phyloP scores from a whole-genome alignment of 2,113 vertebrate genomes.

The Stegostoma tigrinum region DNA sequence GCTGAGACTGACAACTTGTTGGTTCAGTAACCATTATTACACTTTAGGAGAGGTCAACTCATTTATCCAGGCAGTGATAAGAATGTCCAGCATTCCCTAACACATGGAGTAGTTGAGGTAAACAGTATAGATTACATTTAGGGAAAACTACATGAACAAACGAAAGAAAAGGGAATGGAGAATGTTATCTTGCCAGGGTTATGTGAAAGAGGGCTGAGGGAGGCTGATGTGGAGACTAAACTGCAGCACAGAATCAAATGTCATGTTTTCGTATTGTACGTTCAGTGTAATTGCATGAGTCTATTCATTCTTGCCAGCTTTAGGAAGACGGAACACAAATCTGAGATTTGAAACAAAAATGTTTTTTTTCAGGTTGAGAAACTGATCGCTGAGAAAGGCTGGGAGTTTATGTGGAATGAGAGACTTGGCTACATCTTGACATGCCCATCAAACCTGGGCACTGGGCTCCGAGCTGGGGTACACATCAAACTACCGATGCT shows the following conservation, averaged over 20 bases:
- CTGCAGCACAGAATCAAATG: neutral
- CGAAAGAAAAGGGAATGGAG: neutral
- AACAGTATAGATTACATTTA: neutral
- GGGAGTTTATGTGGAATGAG: constrained; percentile 82
- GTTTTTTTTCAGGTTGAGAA: constrained; percentile 59
- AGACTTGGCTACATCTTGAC: constrained; percentile 70
- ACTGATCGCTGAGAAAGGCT: constrained; percentile 69
- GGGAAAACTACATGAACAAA: neutral
- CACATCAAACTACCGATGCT: constrained; percentile 70
- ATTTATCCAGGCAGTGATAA: neutral
- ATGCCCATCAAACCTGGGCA: constrained; percentile 75
- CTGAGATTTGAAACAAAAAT: neutral
- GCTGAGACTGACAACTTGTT: neutral
- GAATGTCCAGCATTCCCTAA: neutral
- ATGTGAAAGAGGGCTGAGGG: neutral
- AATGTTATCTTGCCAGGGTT: neutral
- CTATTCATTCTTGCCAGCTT: neutral
- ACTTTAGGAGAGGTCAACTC: neutral
- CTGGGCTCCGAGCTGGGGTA: constrained; percentile 68
- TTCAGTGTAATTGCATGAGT: neutral
- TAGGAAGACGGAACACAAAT: neutral
- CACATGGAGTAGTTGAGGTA: neutral
- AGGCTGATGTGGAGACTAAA: neutral
- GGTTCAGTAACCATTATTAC: neutral
- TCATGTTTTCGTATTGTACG: neutral